These are phyloP conservation scores for Porites lutea DNA, from an alignment of 64 coral and sea anemone genomes.

Conservation along the genomic window DNA sequence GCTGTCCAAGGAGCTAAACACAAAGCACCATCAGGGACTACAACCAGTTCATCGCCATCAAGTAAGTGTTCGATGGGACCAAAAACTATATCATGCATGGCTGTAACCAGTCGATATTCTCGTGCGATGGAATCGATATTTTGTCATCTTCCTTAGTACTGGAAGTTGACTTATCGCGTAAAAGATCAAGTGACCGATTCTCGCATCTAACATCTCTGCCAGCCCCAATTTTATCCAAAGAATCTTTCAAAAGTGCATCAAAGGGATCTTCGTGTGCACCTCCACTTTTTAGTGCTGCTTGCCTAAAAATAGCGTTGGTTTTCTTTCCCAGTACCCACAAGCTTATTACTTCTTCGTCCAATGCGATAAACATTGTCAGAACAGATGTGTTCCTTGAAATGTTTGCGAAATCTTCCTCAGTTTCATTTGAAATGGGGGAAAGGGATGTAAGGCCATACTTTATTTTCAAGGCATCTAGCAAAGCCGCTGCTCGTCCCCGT, in stretches of 20 bases:
- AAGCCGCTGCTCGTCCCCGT: neutral
- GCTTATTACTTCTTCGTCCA: neutral
- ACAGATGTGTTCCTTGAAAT: neutral
- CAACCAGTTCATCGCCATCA: constrained; percentile 36
- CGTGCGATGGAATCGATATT: neutral
- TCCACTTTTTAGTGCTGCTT: too few relatives aligned
- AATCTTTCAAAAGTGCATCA: neutral
- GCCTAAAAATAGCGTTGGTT: neutral
- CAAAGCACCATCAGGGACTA: constrained; percentile 51
- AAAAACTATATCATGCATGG: constrained; percentile 1
- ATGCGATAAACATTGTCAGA: neutral
- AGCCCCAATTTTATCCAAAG: neutral
- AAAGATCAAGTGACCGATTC: neutral
- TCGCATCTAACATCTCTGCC: neutral
- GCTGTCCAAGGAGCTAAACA: constrained; percentile 44
- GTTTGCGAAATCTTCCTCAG: neutral
- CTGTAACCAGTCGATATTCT: neutral
- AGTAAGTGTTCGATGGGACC: neutral
- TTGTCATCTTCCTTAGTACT: neutral
- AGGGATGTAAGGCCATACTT: neutral
- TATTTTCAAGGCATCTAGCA: neutral
- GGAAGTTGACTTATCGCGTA: neutral
- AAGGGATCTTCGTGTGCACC: neutral
- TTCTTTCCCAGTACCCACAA: neutral
- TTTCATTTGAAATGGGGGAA: neutral